phyloP scores from a whole-genome alignment of 2,113 vertebrate species.

The Lepus europaeus region DNA sequence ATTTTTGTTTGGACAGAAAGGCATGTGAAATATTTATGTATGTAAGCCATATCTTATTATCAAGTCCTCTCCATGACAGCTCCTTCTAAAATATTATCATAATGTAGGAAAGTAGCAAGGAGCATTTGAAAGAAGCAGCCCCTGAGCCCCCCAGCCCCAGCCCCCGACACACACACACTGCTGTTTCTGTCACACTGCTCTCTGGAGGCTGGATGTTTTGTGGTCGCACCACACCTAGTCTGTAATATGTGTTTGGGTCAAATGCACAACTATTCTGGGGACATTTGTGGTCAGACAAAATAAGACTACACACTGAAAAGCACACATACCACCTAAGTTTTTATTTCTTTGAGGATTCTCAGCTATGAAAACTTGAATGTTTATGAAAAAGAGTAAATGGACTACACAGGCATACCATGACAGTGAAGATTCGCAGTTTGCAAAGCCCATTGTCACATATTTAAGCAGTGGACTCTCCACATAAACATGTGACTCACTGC shows the following conservation, averaged over 20 bases:
- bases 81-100: not conserved
- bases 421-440: not conserved
- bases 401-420: not conserved
- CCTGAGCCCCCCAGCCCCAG: too few relatives aligned
- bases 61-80: not conserved
- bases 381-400: not conserved
- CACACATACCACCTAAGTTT: not conserved
- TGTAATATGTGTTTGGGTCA: not conserved
- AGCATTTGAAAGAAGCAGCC: not conserved
- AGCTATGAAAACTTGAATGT: not conserved
- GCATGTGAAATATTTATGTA: not conserved
- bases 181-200: not conserved
- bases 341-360: not conserved
- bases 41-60: not conserved
- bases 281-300: not conserved
- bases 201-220: not conserved
- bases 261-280: not conserved
- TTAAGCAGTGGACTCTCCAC: not conserved
- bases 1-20: constrained; percentile 6
- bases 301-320: not conserved
- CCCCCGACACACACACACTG: too few relatives aligned
- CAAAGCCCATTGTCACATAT: not conserved
- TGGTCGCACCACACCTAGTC: not conserved
- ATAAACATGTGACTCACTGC: not conserved
- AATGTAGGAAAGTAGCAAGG: not conserved